phyloP scores from a whole-genome alignment of 2,797 vertebrate species.

The Takifugu rubripes region DNA sequence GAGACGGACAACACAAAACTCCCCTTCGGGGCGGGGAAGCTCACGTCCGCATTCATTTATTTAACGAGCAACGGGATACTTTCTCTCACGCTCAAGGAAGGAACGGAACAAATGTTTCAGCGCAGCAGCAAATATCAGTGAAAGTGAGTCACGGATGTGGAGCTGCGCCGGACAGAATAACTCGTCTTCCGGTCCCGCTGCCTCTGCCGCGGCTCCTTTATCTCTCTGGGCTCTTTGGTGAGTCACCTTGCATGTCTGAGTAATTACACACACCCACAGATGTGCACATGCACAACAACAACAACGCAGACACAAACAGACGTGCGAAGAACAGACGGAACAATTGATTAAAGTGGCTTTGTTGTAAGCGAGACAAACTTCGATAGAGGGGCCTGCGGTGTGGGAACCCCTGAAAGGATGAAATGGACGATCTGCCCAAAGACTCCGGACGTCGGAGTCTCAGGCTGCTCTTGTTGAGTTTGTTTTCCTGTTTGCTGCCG shows the following conservation, averaged over 20 bases:
- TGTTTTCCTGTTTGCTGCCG: no score
- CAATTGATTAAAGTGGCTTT: not conserved
- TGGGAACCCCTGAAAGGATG: no score
- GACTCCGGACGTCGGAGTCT: no score
- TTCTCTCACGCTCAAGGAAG: not conserved
- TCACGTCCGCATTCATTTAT: no score
- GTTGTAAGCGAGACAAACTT: no score
- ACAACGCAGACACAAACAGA: constrained; percentile 40
- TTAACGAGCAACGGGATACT: no score
- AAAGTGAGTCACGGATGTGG: not conserved
- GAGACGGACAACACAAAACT: no score
- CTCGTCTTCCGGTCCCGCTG: constrained; percentile 16
- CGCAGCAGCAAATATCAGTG: not conserved
- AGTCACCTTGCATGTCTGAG: constrained; percentile 63
- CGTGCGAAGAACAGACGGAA: not conserved
- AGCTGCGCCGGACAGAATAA: not conserved
- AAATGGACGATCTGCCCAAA: no score
- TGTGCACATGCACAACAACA: constrained; percentile 27
- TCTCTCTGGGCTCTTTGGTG: constrained; percentile 56
- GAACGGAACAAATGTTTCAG: not conserved
- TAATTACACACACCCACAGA: constrained; percentile 52
- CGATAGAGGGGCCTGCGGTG: no score
- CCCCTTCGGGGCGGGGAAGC: no score
- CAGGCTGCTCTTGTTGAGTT: no score
- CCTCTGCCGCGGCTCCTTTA: constrained; percentile 58